Evolutionary conservation across 2,888 invertebrate genomes (phyloP).

Genomic region (Drosophila tripunctata): DNA sequence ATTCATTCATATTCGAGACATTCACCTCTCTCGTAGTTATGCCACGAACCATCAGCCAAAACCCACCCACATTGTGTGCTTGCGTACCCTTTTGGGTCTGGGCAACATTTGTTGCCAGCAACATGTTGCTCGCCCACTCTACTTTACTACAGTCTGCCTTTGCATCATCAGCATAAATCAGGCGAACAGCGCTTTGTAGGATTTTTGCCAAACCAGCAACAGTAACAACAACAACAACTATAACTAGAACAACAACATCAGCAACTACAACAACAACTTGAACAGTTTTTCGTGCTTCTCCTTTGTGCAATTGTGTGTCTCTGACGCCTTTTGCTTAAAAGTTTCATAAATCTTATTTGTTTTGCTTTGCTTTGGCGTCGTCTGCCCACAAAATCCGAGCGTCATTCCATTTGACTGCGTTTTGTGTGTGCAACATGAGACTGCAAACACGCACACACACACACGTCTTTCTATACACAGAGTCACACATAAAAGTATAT

Average conservation of each 20-base stretch:
- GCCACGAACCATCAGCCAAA: conserved; percentile 33
- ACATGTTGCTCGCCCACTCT: conserved; percentile 31
- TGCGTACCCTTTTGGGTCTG: background rate
- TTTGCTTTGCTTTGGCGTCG: conserved; percentile 66
- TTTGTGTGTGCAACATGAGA: conserved; percentile 67
- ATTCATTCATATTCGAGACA: conserved; percentile 54
- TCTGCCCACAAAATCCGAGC: conserved; percentile 68
- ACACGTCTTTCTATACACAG: too few species aligned
- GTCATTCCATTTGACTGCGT: conserved; percentile 79
- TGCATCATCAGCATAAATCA: conserved; percentile 77
- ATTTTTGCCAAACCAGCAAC: conserved; percentile 49
- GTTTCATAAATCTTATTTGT: conserved; percentile 79
- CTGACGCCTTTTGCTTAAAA: conserved; percentile 77
- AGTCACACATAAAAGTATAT: too few species aligned
- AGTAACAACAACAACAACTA: conserved; percentile 36
- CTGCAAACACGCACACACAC: conserved; percentile 39
- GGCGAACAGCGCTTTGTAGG: conserved; percentile 55
- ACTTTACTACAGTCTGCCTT: conserved; percentile 19
- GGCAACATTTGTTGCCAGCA: conserved; percentile 53
- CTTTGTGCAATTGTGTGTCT: conserved; percentile 36
- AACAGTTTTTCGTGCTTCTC: conserved; percentile 31
- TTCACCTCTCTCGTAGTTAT: conserved; percentile 51
- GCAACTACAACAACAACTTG: conserved; percentile 24
- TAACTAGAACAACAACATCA: conserved; percentile 24
- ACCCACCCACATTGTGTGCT: conserved; percentile 46